Evolutionary conservation across 2,797 vertebrate species (phyloP).

Genomic region (Neosilurus hyrtlii): DNA sequence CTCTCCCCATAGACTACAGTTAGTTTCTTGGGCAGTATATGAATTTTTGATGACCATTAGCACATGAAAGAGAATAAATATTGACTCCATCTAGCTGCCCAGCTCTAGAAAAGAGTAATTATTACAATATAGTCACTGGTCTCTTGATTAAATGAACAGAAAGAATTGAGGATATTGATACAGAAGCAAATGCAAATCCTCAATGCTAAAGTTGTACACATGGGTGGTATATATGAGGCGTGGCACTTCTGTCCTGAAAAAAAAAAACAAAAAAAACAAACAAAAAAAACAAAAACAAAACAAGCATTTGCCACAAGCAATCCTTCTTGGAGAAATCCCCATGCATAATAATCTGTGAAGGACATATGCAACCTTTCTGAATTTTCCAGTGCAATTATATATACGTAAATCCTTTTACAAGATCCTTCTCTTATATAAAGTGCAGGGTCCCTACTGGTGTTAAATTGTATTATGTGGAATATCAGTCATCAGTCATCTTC

Average conservation of each 20-base stretch:
- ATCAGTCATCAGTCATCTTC: background rate
- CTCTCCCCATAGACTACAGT: constrained; percentile 54
- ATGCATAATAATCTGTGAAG: background rate
- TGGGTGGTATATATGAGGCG: constrained; percentile 27
- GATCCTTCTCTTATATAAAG: background rate
- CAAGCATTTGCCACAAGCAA: too few species aligned
- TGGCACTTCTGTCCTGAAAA: background rate
- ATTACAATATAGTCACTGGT: background rate
- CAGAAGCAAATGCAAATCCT: constrained; percentile 5
- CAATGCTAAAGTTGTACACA: constrained; percentile 29
- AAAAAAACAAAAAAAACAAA: background rate
- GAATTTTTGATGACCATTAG: constrained; percentile 45
- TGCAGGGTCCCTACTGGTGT: background rate
- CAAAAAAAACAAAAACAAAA: background rate
- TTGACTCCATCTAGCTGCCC: constrained; percentile 33
- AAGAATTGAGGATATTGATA: constrained; percentile 36
- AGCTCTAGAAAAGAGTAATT: background rate
- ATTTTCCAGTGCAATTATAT: background rate
- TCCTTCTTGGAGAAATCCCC: background rate
- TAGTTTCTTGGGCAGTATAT: constrained; percentile 51
- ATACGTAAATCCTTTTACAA: background rate
- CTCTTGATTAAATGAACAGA: background rate
- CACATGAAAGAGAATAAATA: constrained; percentile 34
- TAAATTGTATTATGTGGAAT: background rate
- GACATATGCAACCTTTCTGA: background rate